Evolutionary conservation across 1,140 invertebrate species (phyloP).

Genomic region (Trachelipus rathkii): DNA sequence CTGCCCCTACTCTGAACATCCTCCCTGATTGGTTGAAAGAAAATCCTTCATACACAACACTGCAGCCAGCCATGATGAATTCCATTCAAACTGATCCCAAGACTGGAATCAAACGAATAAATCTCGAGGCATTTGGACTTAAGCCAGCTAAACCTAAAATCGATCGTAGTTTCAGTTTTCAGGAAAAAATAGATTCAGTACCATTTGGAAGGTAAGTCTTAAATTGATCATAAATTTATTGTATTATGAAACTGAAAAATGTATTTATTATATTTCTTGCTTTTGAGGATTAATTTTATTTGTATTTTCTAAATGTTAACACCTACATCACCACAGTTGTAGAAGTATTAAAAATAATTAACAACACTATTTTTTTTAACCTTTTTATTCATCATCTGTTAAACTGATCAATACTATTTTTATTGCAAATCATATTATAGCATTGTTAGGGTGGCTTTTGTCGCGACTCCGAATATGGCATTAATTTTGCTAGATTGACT

Average conservation of each 20-base stretch:
- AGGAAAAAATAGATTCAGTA: not conserved
- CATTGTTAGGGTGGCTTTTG: too few species aligned
- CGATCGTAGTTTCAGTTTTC: not conserved
- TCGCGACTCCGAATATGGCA: too few species aligned
- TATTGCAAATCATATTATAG: too few species aligned
- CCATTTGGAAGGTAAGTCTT: not conserved
- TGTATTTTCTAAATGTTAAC: too few species aligned
- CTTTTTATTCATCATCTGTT: too few species aligned
- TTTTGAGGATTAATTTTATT: too few species aligned
- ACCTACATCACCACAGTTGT: too few species aligned
- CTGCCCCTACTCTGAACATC: slow-evolving; percentile 71
- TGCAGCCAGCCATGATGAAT: slow-evolving; percentile 59
- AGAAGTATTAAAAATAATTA: too few species aligned
- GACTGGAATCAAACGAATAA: not conserved
- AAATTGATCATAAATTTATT: not conserved
- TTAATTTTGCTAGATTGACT: too few species aligned
- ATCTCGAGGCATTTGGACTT: not conserved
- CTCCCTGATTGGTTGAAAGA: slow-evolving; percentile 76
- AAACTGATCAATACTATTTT: too few species aligned
- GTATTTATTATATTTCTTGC: not conserved
- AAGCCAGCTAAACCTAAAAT: not conserved
- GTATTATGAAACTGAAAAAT: not conserved
- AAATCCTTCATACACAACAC: slow-evolving; percentile 78
- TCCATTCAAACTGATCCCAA: not conserved
- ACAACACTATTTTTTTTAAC: too few species aligned